These are phyloP conservation scores for Eumeta japonica DNA, from an alignment of 1,140 invertebrate species.

Conservation along the genomic window DNA sequence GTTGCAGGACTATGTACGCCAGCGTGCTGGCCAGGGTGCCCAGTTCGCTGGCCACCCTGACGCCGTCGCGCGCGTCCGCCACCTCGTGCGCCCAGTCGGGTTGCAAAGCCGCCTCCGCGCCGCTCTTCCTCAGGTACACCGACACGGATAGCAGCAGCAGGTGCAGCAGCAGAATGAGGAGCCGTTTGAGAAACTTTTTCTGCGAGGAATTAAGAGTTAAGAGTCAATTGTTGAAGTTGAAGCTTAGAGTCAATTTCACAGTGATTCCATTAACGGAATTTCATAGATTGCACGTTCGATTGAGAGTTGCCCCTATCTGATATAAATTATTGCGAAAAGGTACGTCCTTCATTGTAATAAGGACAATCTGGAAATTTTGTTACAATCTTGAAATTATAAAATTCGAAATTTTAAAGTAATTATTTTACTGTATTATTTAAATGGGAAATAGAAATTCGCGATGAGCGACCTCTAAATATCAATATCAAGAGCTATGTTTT, in stretches of 20 bases:
- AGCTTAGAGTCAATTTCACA: background rate
- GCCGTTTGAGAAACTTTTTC: slow-evolving; percentile 88
- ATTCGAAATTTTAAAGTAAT: no score
- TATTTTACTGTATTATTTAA: no score
- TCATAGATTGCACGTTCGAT: background rate
- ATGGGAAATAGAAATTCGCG: no score
- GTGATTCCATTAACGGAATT: background rate
- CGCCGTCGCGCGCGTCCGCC: slow-evolving; percentile 49
- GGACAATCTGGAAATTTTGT: background rate
- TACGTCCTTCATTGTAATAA: no score
- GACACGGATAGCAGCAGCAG: slow-evolving; percentile 84
- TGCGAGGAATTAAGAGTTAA: slow-evolving; percentile 41
- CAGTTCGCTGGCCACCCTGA: slow-evolving; percentile 78
- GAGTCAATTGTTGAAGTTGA: background rate
- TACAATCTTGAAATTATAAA: no score
- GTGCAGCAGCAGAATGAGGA: slow-evolving; percentile 84
- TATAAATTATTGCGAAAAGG: no score
- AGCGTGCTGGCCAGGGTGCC: slow-evolving; percentile 82
- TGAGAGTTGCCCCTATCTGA: background rate
- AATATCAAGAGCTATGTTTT: no score
- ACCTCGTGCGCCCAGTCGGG: slow-evolving; percentile 39
- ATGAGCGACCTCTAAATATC: no score
- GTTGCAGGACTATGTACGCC: slow-evolving; percentile 86
- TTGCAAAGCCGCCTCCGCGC: slow-evolving; percentile 42
- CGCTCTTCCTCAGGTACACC: slow-evolving; percentile 82